phyloP scores from a whole-genome alignment of 2,797 vertebrate species.

The Melanogrammus aeglefinus region DNA sequence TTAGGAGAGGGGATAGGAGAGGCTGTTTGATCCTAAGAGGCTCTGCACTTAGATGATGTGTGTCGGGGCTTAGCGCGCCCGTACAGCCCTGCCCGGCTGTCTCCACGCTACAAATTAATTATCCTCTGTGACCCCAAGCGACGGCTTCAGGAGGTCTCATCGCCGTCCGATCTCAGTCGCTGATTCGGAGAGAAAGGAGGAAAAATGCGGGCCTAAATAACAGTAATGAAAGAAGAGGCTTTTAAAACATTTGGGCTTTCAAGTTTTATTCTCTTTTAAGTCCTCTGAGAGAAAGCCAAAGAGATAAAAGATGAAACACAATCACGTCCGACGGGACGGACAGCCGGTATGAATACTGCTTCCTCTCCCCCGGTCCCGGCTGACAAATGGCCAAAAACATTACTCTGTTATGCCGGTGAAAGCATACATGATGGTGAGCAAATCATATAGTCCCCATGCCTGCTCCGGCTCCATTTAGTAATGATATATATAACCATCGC shows the following conservation, averaged over 20 bases:
- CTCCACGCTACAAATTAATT: constrained; percentile 55
- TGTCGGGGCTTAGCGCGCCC: constrained; percentile 34
- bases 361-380: not conserved
- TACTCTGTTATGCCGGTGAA: not conserved
- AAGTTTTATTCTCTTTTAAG: constrained; percentile 56
- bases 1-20: constrained; percentile 39
- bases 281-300: constrained; percentile 29
- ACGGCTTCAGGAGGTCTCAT: constrained; percentile 47
- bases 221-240: constrained; percentile 45
- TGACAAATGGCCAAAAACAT: not conserved
- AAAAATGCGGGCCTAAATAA: not conserved
- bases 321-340: constrained; percentile 6
- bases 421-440: not conserved
- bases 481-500: not conserved
- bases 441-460: not conserved
- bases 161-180: constrained; percentile 46
- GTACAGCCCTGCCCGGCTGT: constrained; percentile 7
- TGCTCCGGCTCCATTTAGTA: constrained; percentile 6
- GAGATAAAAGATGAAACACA: constrained; percentile 43
- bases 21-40: constrained; percentile 58
- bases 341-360: not conserved
- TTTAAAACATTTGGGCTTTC: constrained; percentile 50
- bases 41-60: constrained; percentile 38
- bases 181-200: constrained; percentile 46
- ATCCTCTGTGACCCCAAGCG: constrained; percentile 55